Conservation (phyloP, 2,797 vertebrate genomes). For the Echeneis naucrates region DNA sequence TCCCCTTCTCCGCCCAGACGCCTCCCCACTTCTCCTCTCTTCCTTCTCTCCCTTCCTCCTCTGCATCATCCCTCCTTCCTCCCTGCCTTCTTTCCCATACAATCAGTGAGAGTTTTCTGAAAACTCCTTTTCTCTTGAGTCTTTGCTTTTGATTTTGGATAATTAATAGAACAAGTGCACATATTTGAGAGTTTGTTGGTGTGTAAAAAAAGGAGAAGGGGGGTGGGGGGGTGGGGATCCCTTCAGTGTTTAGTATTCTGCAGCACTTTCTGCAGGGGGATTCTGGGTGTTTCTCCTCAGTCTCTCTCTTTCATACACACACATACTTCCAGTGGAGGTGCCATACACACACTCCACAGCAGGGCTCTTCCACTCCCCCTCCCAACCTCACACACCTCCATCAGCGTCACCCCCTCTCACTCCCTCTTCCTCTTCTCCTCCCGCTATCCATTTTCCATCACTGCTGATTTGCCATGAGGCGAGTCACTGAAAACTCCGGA, state of each 20-base stretch:
- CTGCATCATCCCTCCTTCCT: conserved; percentile 51
- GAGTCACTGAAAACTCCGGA: conserved; percentile 22
- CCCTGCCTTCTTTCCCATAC: conserved; percentile 13
- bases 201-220: not conserved
- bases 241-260: conserved; percentile 73
- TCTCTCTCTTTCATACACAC: conserved; percentile 2
- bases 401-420: conserved; percentile 45
- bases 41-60: conserved; percentile 15
- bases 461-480: conserved; percentile 43
- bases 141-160: conserved; percentile 31
- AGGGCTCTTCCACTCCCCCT: conserved; percentile 69
- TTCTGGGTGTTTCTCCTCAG: conserved; percentile 52
- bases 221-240: conserved; percentile 55
- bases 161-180: conserved; percentile 13
- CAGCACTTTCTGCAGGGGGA: conserved; percentile 62
- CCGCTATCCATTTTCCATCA: conserved; percentile 28
- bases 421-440: conserved; percentile 8
- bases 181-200: not conserved
- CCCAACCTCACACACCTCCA: conserved; percentile 48
- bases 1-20: conserved; percentile 55
- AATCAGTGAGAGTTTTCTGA: not conserved
- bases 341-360: conserved; percentile 36
- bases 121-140: conserved; percentile 10
- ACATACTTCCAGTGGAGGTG: conserved; percentile 31
- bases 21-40: conserved; percentile 24